Base-by-base conservation (phyloP, 2,888 invertebrate species). In the Polymixis flavicincta region DNA sequence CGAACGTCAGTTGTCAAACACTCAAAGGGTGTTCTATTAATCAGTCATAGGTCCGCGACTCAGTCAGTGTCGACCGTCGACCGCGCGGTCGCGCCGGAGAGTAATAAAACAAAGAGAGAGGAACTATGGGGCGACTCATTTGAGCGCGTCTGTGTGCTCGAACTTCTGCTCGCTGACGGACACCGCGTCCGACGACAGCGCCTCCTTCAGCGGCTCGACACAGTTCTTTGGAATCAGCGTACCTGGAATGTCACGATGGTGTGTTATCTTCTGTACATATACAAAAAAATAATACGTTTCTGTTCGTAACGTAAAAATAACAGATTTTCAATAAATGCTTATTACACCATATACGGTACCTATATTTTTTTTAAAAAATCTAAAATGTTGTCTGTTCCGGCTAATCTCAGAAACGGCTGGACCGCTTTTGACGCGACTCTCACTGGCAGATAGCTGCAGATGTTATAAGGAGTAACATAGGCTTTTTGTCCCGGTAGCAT, bases 161-260 rank as follows among this genome's bases (percentile, higher is more conserved):
- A 97, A 97, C 80, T 96, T 96, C 92, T 97, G 97, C 93, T 98
- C 98, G 91, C 97, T 98, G 66, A 98, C 97, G 85, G 98, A 98
- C 89, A 98, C 98, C 13, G 98, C 98, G 94, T 98, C 98, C 48
- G 97, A 96, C 61, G 98, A 97, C n/a, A 98, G 97, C 80, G 98
- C 98, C 90, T 98, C 97, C 89, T 97, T 97, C 64, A 98, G 95
- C 45, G 97, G 94, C 89, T 98, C 98, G 89, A 98, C 98, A 92
- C 98, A 98, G 92, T 98, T 98, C 96, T 98, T 98, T 91, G 99
- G 99, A 96, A 99, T 98, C 86, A 99, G 96, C 17, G 98, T 98
- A 86, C 98, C 98, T 98, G 95, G 3, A 72, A 82, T 6, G 2
- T 32, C n/a, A 66, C 17, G 0, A n/a, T 66, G 6, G 54, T 57